Percentiles rank a stretch among this genome's conserved stretches.
phyloP scores from a whole-genome alignment of 2,113 vertebrate species.

The Corythoichthys haematopterus region DNA sequence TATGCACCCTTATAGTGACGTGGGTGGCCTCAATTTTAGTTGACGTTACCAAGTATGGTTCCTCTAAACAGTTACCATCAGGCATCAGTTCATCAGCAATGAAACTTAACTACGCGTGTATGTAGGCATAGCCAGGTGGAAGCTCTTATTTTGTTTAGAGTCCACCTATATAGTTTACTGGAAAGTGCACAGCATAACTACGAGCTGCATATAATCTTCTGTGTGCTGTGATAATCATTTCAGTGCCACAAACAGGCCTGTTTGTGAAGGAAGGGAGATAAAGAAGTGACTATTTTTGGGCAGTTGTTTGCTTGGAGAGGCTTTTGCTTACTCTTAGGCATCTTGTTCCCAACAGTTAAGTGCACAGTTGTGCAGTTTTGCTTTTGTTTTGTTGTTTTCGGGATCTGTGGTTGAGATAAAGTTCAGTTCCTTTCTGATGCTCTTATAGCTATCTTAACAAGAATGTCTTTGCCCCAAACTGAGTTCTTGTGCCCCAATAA shows the following conservation, averaged over 20 bases:
- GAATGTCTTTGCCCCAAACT: conserved; percentile 38
- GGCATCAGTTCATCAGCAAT: conserved; percentile 29
- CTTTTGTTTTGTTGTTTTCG: conserved; percentile 66
- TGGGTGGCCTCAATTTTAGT: neutral
- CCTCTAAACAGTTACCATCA: conserved; percentile 6
- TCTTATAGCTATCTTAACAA: conserved; percentile 35
- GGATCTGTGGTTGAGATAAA: conserved; percentile 60
- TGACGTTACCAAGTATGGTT: neutral
- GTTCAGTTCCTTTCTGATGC: conserved; percentile 55
- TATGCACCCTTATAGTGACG: neutral
- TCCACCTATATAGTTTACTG: conserved; percentile 49
- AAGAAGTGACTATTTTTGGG: conserved; percentile 71
- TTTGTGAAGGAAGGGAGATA: conserved; percentile 58
- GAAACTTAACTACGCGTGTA: conserved; percentile 39
- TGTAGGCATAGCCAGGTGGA: conserved; percentile 50
- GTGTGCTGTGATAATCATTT: conserved; percentile 61
- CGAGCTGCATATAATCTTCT: conserved; percentile 46
- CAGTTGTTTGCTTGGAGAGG: conserved; percentile 70
- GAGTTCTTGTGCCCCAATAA: conserved; percentile 43
- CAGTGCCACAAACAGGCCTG: conserved; percentile 57
- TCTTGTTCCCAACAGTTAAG: conserved; percentile 69
- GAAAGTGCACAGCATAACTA: conserved; percentile 44
- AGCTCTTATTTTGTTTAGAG: conserved; percentile 62
- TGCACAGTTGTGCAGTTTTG: conserved; percentile 53
- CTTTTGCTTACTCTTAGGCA: conserved; percentile 66